Conservation (phyloP, 2,797 vertebrate species). For the Megaceryle alcyon region DNA sequence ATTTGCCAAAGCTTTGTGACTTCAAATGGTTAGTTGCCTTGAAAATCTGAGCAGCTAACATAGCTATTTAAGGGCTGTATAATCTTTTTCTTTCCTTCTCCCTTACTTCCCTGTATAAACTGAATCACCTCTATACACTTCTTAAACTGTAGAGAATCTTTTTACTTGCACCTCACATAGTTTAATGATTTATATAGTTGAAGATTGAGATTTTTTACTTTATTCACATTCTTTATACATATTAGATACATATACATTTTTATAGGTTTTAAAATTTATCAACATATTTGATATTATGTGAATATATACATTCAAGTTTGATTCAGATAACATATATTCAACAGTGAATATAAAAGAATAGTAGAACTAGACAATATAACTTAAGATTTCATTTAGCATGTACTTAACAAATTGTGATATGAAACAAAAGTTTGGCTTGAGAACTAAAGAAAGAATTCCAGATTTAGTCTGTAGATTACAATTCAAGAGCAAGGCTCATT, state of each 20-base stretch:
- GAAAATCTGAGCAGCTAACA: not conserved
- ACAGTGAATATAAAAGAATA: not conserved
- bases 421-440: not conserved
- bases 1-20: conserved; percentile 14
- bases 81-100: not conserved
- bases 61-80: not conserved
- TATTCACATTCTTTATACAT: not conserved
- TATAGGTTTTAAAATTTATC: not conserved
- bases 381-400: not conserved
- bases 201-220: not conserved
- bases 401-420: not conserved
- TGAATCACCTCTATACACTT: not conserved
- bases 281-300: not conserved
- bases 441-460: not conserved
- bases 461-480: not conserved
- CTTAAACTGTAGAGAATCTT: not conserved
- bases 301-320: not conserved
- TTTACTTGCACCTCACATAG: not conserved
- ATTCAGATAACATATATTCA: not conserved
- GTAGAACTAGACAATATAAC: not conserved
- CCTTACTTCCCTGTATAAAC: not conserved
- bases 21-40: conserved; percentile 19
- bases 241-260: not conserved
- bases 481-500: not conserved
- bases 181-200: not conserved